A percentile compares a stretch with the other conserved stretches of the same genome.
phyloP scores from a whole-genome alignment of 2,797 vertebrate species.

The Pseudomugil tenellus region DNA sequence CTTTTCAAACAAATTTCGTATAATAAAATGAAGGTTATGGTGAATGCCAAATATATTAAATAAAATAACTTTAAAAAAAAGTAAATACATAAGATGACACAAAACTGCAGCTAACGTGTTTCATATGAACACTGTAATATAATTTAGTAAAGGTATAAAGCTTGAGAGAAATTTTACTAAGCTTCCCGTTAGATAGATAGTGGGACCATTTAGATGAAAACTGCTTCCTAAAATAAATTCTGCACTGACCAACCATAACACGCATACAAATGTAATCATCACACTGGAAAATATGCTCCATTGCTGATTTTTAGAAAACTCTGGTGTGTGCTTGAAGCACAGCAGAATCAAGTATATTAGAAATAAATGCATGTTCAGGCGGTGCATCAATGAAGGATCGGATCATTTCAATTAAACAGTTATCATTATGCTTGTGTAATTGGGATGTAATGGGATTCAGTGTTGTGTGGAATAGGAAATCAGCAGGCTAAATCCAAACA shows the following conservation, averaged over 20 bases:
- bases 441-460: conserved; percentile 68
- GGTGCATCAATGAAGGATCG: conserved; percentile 65
- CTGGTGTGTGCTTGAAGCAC: conserved; percentile 53
- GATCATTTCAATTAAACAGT: conserved; percentile 71
- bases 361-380: conserved; percentile 59
- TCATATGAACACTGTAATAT: not conserved
- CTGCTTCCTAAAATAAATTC: conserved; percentile 11
- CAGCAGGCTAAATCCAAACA: conserved; percentile 52
- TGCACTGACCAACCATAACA: conserved; percentile 18
- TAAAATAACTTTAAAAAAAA: not conserved
- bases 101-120: not conserved
- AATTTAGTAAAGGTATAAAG: not conserved
- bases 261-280: conserved; percentile 30
- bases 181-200: too few relatives aligned
- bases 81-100: not conserved
- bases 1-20: not conserved
- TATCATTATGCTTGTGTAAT: conserved; percentile 68
- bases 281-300: conserved; percentile 16
- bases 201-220: not conserved
- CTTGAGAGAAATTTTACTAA: too few relatives aligned
- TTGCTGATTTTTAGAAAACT: conserved; percentile 50
- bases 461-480: conserved; percentile 63
- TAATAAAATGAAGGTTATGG: conserved; percentile 15
- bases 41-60: conserved; percentile 6
- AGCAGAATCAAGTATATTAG: conserved; percentile 57